Evolutionary conservation across 2,113 vertebrate genomes (phyloP).

Genomic region (Syngnathus scovelli): DNA sequence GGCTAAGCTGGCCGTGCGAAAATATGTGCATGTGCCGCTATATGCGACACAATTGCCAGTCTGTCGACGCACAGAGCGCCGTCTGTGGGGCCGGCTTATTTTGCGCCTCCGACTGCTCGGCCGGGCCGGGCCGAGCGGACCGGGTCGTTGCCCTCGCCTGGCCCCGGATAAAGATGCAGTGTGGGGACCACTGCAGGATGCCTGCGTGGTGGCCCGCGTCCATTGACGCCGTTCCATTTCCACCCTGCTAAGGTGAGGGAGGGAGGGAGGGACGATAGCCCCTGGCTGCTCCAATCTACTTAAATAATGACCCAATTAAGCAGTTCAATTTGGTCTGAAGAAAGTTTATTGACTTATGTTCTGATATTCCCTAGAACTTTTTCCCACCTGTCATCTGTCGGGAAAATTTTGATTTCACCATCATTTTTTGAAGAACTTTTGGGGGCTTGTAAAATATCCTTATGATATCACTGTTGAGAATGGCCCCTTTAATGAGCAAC

Average conservation of each 20-base stretch:
- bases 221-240: conserved; percentile 31
- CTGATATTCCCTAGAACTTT: no score
- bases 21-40: conserved; percentile 67
- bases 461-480: no score
- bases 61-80: conserved; percentile 66
- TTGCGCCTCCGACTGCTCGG: conserved; percentile 48
- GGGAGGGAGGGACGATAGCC: conserved; percentile 33
- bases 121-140: conserved; percentile 37
- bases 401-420: no score
- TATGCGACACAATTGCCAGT: conserved; percentile 58
- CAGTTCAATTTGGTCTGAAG: no score
- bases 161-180: conserved; percentile 59
- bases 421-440: no score
- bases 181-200: conserved; percentile 46
- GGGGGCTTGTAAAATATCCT: no score
- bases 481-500: neutral
- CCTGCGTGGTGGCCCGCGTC: conserved; percentile 29
- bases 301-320: no score
- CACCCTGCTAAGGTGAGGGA: conserved; percentile 35
- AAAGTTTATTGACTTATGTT: no score
- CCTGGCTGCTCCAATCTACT: conserved; percentile 23
- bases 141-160: conserved; percentile 36
- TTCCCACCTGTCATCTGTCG: no score
- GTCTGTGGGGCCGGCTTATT: conserved; percentile 61
- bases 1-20: conserved; percentile 55